Base-by-base conservation (phyloP, 2,113 vertebrate genomes). In the Edolisoma coerulescens region DNA sequence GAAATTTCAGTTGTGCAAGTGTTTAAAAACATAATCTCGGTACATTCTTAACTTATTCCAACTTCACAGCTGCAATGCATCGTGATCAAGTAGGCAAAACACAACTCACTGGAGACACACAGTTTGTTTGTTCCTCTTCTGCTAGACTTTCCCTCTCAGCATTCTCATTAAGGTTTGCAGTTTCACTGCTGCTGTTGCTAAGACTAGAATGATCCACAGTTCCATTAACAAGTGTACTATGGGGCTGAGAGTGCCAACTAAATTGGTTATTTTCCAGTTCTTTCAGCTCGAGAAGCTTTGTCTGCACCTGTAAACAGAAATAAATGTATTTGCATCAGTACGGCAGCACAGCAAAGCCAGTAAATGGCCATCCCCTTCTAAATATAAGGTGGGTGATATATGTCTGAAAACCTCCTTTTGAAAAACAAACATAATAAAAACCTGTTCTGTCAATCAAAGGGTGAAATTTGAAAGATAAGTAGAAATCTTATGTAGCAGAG, bases 271-370 rank as follows among this genome's bases (percentile, higher is more conserved):
- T 98, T 94, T 99, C 99, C 91, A 99, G 81, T 45, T 98, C 97
- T 96, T 99, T 98, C 37, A 99, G 98, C 79, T 99, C 98, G 60
- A 98, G 97, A 64, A 99, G 96, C 95, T 98, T 99, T 95, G 98
- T 98, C 85, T 99, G 98, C 84, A 99, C 98, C 99, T 99, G 93
- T 83, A 81, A 96, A 95, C 6, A 97, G 59, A 96, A 97, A 96
- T 44, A 7, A 84, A 96, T 21, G 61, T 19, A 73, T 21, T 70
- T 50, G 54, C 15, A 60, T 71, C 45, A 71, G 68, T 24, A 52
- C 5, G 45, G 74, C 54, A 87, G 70, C 11, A 76, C 21, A 47
- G 3, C 54, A 77, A 39, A 83, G 22, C 32, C 23, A 68, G 18
- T 15, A 42, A 26, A 64, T 37, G 33, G 47, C 30, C 33, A 63